Percentiles rank a stretch among this genome's conserved stretches.
Evolutionary conservation across 2,113 vertebrate species (phyloP).

Genomic region (Phyllostomus discolor): DNA sequence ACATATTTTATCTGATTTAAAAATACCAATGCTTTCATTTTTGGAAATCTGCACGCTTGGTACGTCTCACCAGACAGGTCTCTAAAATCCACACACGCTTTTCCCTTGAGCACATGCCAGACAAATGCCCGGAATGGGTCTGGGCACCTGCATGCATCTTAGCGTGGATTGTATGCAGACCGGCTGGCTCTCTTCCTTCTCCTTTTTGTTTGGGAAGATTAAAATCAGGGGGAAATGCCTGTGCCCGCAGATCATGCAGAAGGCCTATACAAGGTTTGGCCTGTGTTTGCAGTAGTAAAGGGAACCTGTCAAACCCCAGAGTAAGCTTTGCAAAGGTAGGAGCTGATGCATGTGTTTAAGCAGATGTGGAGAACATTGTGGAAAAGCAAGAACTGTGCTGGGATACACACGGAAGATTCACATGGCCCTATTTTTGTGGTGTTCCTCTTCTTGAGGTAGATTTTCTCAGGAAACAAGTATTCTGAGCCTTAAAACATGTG

Average conservation of each 20-base stretch:
- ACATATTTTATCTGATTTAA: not conserved
- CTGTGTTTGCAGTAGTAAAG: not conserved
- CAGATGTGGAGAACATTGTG: not conserved
- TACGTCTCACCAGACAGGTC: not conserved
- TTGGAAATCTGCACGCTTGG: not conserved
- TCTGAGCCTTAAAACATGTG: not conserved
- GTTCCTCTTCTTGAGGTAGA: not conserved
- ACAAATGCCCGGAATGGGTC: not conserved
- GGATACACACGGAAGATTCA: not conserved
- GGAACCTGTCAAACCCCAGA: not conserved
- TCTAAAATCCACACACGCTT: not conserved
- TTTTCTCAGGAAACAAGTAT: not conserved
- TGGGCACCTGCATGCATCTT: rapidly evolving
- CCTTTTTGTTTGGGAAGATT: constrained; percentile 17
- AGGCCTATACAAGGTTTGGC: not conserved
- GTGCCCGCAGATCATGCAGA: not conserved
- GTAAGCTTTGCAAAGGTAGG: not conserved
- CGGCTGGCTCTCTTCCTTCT: not conserved
- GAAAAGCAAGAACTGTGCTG: not conserved
- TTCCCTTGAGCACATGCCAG: not conserved
- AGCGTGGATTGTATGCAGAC: not conserved
- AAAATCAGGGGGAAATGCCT: constrained; percentile 35
- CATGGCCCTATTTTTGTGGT: not conserved
- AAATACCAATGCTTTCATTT: not conserved
- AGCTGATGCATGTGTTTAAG: too few relatives aligned